Evolutionary conservation across 2,797 vertebrate species (phyloP).

Genomic region (Zenarchopterus dispar): DNA sequence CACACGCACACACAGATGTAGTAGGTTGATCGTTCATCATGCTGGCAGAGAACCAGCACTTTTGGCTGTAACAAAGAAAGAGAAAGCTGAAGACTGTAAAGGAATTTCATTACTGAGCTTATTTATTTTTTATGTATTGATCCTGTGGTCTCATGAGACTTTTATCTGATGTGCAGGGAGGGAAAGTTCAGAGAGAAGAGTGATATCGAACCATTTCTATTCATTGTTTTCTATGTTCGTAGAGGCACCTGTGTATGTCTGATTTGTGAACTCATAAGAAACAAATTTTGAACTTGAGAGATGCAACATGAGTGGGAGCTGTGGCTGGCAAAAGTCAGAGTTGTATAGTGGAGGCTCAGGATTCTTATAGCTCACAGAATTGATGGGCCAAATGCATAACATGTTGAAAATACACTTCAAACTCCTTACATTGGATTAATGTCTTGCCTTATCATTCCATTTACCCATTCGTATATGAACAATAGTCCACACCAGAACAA

Average conservation of each 20-base stretch:
- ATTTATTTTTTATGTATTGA: conserved; percentile 47
- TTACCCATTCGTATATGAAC: conserved; percentile 9
- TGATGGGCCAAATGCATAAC: too few relatives aligned
- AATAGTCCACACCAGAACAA: conserved; percentile 9
- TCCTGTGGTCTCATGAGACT: conserved; percentile 12
- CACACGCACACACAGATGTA: too few relatives aligned
- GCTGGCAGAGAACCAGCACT: conserved; percentile 30
- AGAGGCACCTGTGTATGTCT: too few relatives aligned
- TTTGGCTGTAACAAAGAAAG: conserved; percentile 15
- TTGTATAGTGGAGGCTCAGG: too few relatives aligned
- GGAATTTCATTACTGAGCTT: conserved; percentile 9
- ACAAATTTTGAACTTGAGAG: too few relatives aligned
- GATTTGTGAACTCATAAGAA: too few relatives aligned
- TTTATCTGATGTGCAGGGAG: conserved; percentile 7
- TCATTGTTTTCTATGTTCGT: conserved; percentile 6
- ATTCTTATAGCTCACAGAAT: too few relatives aligned
- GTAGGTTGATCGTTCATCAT: conserved; percentile 25
- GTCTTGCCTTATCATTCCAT: conserved; percentile 27
- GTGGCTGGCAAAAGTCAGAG: too few relatives aligned
- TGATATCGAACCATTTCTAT: conserved; percentile 2
- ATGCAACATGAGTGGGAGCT: too few relatives aligned
- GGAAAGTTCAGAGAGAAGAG: conserved; percentile 20
- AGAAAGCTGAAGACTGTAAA: conserved; percentile 14
- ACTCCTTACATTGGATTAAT: too few relatives aligned
- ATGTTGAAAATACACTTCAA: too few relatives aligned